Evolutionary conservation across 92 coral and sea anemone species (phyloP), one percentile per base, ranked within the genome.

Genomic region (Epizoanthus rinbou): DNA sequence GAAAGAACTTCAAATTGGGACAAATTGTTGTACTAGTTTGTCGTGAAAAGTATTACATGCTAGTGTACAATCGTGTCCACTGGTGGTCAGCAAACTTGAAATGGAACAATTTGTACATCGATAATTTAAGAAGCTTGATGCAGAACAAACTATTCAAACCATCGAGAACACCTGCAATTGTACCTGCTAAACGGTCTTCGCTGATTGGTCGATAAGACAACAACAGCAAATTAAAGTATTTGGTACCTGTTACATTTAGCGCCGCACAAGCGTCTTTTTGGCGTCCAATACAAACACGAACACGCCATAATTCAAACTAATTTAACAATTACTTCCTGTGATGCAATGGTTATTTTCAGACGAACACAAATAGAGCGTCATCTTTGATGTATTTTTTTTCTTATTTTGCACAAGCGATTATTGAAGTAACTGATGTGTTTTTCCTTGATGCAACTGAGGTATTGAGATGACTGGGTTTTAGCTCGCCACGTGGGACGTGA

Each of bases 301-400:
- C 18, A n/a, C 68, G 10, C 54, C 54, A 13, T 50, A 50, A 50
- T 50, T 10, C 15, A 50, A 9, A 50, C 54, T 23, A 7, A 17
- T 5, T 58, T 35, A 5, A 53, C 14, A 56, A 6, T 22, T 17
- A 75, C 37, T 76, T 60, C 57, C 21, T 35, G 24, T 62, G 43
- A 78, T 78, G 82, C 71, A 60, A 60, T 60, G 71, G 11, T 41
- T 75, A 75, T 75, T 35, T 8, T 75, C 68, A 52, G 63, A 65
- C 19, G 8, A 35, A 41, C 28, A 7, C 25, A 3, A 8, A 75
- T 19, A 22, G 25, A 13, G 5, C 21, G 21, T 56, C 58, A 28
- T 37, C 54, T 54, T 19, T 10, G 28, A 57, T 24, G 24, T 17
- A 22, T 59, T 50, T 43, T 60, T 37, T 3, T 15, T 6, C 8